Base-by-base conservation (phyloP, 2,113 vertebrate genomes). In the Dermatemys mawii region DNA sequence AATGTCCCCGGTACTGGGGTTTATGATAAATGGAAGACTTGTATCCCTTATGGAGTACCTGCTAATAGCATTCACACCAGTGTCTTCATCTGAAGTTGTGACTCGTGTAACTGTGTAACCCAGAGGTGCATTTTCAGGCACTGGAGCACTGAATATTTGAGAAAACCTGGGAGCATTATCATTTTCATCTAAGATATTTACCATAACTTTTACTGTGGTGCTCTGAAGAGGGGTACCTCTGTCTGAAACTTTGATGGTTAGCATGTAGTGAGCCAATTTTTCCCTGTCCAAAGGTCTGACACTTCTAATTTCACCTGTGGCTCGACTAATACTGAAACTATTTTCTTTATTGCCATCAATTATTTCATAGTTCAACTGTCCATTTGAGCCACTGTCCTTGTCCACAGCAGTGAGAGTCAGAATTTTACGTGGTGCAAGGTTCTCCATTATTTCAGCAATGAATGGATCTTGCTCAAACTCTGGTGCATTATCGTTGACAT, bases 131-230 rank as follows among this genome's bases (percentile, higher is more conserved):
- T 99, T 99, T 97, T 99, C 99, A 24, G 99, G 98, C 86, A 99
- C 99, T 0, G 98, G 98, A 82, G 99, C 98, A 46, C 99, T 99
- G 55, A 99, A 99, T 95, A 99, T 99, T 91, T 99, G 99, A 8
- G 99, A 99, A 97, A 99, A 99, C 93, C 99, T 98, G 0, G 99
- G 99, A 10, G 99, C 99, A 0, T 99, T 99, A 91, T 99, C 99
- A 35, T 99, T 99, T 85, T 99, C 99, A 96, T 99, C 99, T 93
- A 99, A 97, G 29, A 99, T 98, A 8, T 95, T 98, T 84, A 99
- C 98, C 5, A 99, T 46, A 27, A 99, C 99, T 93, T 97, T 98
- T 2, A 99, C 99, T 0, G 96, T 97, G 0, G 98, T 98, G 96
- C 97, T 99, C 96, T 98, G 99, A 24, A 98, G 96, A 0, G 98